phyloP scores from a whole-genome alignment of 2,888 invertebrate genomes.

The Conus canariensis region DNA sequence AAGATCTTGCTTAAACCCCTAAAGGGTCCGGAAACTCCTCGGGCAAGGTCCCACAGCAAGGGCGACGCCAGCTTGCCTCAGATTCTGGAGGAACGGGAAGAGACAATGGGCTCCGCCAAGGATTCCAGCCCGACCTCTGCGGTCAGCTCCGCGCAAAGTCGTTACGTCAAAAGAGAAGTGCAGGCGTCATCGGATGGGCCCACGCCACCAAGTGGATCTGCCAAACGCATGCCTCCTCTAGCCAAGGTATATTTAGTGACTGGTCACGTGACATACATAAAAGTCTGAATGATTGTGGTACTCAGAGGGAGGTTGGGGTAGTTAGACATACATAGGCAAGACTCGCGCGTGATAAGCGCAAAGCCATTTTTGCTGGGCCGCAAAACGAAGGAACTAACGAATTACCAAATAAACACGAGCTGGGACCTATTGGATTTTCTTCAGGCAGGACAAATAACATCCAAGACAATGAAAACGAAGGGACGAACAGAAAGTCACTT shows the following conservation, averaged over 20 bases:
- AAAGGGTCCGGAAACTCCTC: conserved; percentile 17
- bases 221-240: conserved; percentile 36
- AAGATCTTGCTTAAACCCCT: neutral
- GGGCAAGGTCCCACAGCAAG: neutral
- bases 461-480: no score
- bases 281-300: neutral
- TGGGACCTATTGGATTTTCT: no score
- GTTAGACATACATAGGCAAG: no score
- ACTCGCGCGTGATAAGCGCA: no score
- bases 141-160: conserved; percentile 10
- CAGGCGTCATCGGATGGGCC: conserved; percentile 31
- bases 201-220: conserved; percentile 11
- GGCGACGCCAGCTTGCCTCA: neutral
- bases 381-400: no score
- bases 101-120: neutral
- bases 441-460: no score
- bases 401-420: no score
- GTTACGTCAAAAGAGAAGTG: conserved; percentile 31
- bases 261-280: no score
- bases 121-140: neutral
- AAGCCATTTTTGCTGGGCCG: no score
- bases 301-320: no score
- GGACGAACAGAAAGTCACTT: no score
- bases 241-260: conserved; percentile 16
- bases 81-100: conserved; percentile 35